Percentiles rank a stretch among this genome's conserved stretches.
Evolutionary conservation across 2,888 invertebrate species (phyloP).

Genomic region (Zygogramma bicolorata): DNA sequence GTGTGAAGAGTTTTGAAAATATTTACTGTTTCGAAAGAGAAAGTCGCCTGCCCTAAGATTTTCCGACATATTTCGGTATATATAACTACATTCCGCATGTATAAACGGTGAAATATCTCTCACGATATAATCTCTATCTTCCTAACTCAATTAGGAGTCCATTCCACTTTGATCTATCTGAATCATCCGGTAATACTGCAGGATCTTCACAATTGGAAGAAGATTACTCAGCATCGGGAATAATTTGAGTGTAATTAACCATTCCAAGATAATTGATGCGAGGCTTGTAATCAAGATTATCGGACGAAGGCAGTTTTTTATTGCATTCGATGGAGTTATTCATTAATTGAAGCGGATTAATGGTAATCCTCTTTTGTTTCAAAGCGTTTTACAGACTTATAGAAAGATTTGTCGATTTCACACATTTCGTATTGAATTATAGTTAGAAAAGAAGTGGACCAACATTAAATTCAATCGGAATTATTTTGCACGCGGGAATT

Average conservation of each 20-base stretch:
- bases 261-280: constrained; percentile 8
- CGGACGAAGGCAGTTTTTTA: neutral
- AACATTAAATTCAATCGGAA: too few species aligned
- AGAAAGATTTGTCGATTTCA: too few species aligned
- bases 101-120: too few species aligned
- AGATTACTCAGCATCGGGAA: constrained; percentile 22
- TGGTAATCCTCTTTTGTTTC: neutral
- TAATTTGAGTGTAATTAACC: constrained; percentile 4
- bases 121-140: neutral
- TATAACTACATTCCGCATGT: too few species aligned
- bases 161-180: neutral
- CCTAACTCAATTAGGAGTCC: neutral
- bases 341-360: neutral
- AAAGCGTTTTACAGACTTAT: neutral
- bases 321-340: neutral
- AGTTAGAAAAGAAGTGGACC: too few species aligned
- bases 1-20: too few species aligned
- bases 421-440: too few species aligned
- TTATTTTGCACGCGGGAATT: too few species aligned
- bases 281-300: neutral
- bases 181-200: neutral
- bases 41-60: too few species aligned
- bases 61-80: too few species aligned
- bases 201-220: neutral
- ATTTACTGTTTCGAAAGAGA: too few species aligned